Base-by-base conservation (phyloP, 1,140 invertebrate genomes). In the Pemphigus obesinymphae region DNA sequence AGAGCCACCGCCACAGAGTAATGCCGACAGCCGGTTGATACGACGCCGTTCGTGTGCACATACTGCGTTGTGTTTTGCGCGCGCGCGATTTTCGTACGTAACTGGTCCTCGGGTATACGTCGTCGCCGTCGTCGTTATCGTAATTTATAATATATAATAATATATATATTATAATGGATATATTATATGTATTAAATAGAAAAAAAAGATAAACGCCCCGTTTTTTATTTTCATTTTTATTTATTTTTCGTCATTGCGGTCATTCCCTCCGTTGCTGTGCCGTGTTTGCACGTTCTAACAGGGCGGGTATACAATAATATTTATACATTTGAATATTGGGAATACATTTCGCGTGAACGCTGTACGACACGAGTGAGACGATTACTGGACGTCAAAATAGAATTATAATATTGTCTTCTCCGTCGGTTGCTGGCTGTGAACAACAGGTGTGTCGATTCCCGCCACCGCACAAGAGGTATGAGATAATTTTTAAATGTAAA, bases 21-120 rank as follows among this genome's bases (percentile, higher is more conserved):
- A 40, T 50, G 75, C 53, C 75, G 50, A 78, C 53, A 58, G 53
- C 75, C 75, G 48, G 75, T 78, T 78, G 75, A 55, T 78, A 61
- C 48, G 68, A 45, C 34, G 73, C 11, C 43, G 66, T 68, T 29
- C n/a, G 63, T 55, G 50, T 58, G 50, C n/a, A 53, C 48, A 58
- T 76, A 37, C 20, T 34, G 13, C 13, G 37, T 23, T 20, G 66
- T 70, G 66, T 43, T 20, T 34, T 78, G 53, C 75, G 75, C 7
- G 53, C 34, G 72, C 43, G 31, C 29, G 72, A 34, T 45, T 70
- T 45, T 8, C 23, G 68, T 29, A 45, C 37, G 37, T 70, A 68
- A 70, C 40, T 70, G 68, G 68, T 70, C 37, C 23, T 4, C 23
- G 53, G 53, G 2, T 3, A 13, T 26, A 26, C 11, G 20, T 23